Conservation (phyloP, 2,113 vertebrate species). For the Daphoenositta chrysoptera region DNA sequence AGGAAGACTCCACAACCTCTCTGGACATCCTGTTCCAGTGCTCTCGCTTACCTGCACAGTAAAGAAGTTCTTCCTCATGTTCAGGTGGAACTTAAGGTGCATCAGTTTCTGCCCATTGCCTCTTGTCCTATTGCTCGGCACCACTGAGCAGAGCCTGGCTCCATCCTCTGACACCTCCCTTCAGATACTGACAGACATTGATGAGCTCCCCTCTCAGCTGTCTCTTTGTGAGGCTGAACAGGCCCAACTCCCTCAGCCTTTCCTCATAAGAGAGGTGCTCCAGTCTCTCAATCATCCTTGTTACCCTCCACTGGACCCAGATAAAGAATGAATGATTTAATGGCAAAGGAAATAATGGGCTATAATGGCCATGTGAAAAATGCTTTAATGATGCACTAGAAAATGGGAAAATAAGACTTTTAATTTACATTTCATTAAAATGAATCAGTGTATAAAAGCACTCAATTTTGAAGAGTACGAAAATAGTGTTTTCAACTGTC, state of each 20-base stretch:
- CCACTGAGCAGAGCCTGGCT: background rate
- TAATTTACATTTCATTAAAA: constrained; percentile 28
- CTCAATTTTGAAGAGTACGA: background rate
- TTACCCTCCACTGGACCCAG: background rate
- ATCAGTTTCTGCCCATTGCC: background rate
- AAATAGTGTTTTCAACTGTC: background rate
- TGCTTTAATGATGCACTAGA: background rate
- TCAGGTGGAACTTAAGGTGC: too few species aligned
- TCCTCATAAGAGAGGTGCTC: background rate
- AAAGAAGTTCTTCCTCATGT: rapidly evolving
- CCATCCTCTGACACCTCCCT: background rate
- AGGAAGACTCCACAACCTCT: background rate
- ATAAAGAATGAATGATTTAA: background rate
- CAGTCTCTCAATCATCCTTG: background rate
- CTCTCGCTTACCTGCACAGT: rapidly evolving
- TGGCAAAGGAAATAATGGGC: background rate
- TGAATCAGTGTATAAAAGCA: background rate
- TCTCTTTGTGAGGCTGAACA: rapidly evolving
- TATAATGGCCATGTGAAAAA: background rate
- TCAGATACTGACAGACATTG: too few species aligned
- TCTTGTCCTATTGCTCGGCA: rapidly evolving
- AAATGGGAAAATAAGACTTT: background rate
- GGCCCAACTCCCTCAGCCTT: background rate
- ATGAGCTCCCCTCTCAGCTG: background rate
- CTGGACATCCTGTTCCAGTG: rapidly evolving